phyloP scores from a whole-genome alignment of 2,797 vertebrate genomes.

The Aselliscus stoliczkanus region DNA sequence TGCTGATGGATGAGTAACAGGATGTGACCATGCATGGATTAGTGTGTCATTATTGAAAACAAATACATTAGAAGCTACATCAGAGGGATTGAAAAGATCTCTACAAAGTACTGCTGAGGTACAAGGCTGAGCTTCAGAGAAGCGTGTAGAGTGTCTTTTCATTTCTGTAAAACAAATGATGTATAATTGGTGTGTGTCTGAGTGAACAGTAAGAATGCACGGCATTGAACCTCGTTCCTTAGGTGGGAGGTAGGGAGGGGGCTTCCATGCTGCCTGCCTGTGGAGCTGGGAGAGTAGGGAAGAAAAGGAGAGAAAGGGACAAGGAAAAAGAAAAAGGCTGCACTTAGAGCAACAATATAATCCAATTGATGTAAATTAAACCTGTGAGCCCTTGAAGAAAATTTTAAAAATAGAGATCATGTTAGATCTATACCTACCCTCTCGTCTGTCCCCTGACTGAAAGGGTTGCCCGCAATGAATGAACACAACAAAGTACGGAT shows the following conservation, averaged over 20 bases:
- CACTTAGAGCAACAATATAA: neutral
- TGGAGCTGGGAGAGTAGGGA: neutral
- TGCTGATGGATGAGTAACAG: neutral
- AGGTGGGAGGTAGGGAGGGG: neutral
- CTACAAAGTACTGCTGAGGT: neutral
- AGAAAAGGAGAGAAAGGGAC: neutral
- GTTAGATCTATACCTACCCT: too few relatives aligned
- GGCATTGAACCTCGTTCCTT: neutral
- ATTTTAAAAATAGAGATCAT: neutral
- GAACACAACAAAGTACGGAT: neutral
- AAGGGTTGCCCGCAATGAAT: too few relatives aligned
- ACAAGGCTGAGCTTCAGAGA: neutral
- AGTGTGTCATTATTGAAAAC: neutral
- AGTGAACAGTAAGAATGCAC: neutral
- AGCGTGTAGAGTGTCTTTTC: fast-evolving
- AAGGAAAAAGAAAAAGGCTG: neutral
- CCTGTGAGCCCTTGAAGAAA: neutral
- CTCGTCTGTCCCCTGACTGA: fast-evolving
- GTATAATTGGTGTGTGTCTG: too few relatives aligned
- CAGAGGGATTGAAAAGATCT: neutral
- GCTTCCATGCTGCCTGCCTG: neutral
- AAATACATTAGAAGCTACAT: neutral
- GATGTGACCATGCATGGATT: fast-evolving
- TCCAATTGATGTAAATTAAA: too few relatives aligned
- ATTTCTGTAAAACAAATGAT: neutral